phyloP scores from a whole-genome alignment of 2,113 vertebrate species.

The Excalfactoria chinensis region DNA sequence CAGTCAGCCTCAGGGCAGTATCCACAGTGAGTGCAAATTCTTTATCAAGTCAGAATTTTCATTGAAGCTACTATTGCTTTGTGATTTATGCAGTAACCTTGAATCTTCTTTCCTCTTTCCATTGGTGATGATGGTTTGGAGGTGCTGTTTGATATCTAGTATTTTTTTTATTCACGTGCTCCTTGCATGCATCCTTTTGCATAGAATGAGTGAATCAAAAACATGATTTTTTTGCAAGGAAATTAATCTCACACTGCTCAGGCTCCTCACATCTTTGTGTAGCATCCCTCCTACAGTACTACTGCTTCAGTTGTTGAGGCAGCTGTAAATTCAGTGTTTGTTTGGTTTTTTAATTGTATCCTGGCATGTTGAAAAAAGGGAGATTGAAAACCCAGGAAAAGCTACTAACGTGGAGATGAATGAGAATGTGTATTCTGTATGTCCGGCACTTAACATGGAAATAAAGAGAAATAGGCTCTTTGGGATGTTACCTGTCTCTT shows the following conservation, averaged over 20 bases:
- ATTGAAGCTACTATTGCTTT: not conserved
- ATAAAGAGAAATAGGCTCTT: not conserved
- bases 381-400: constrained; percentile 9
- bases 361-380: not conserved
- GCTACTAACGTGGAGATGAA: not conserved
- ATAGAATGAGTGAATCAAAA: not conserved
- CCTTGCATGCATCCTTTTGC: not conserved
- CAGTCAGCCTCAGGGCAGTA: not conserved
- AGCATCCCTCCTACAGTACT: not conserved
- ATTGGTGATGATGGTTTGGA: not conserved
- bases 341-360: not conserved
- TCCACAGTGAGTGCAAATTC: not conserved
- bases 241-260: not conserved
- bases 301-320: not conserved
- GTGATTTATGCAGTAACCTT: not conserved
- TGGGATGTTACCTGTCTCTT: not conserved
- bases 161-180: not conserved
- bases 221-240: not conserved
- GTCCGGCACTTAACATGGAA: constrained; percentile 9
- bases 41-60: not conserved
- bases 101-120: not conserved
- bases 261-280: not conserved
- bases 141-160: not conserved
- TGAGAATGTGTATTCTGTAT: not conserved
- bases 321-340: constrained; percentile 20